Conservation (phyloP, 1,140 invertebrate species). For the Hylyphantes graminicola region DNA sequence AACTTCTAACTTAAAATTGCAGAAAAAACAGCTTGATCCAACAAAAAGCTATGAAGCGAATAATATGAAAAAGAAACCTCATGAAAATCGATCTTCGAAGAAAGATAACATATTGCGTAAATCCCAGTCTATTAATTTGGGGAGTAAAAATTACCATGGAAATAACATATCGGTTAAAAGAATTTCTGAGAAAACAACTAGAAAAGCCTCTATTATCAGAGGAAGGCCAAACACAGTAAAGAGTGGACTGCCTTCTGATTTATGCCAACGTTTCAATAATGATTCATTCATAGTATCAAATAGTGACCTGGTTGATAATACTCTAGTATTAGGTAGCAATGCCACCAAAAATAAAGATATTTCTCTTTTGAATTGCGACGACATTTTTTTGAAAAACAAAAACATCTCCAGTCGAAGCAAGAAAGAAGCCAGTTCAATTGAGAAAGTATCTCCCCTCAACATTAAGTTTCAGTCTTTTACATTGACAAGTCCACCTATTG, state of each 20-base stretch:
- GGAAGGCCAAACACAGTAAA: slow-evolving; percentile 47
- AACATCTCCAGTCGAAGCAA: neutral
- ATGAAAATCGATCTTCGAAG: neutral
- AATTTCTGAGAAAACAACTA: neutral
- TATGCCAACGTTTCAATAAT: neutral
- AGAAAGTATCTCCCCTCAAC: neutral
- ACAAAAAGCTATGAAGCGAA: neutral
- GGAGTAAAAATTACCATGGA: neutral
- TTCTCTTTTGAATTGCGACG: slow-evolving; percentile 12
- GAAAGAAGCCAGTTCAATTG: neutral
- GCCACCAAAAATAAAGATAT: neutral
- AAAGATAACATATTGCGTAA: neutral
- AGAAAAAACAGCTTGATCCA: neutral
- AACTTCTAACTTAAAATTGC: slow-evolving; percentile 15
- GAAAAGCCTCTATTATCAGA: slow-evolving; percentile 40
- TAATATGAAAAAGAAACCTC: neutral
- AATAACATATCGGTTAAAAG: neutral
- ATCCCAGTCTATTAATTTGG: neutral
- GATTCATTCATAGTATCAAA: no score
- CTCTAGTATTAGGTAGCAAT: no score
- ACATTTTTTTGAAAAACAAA: neutral
- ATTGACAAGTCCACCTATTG: no score
- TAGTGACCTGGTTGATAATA: no score
- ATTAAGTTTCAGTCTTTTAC: no score
- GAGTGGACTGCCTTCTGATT: slow-evolving; percentile 18